These are phyloP conservation scores for Diarsia rubi DNA, from an alignment of 2,888 invertebrate species.

Conservation along the genomic window DNA sequence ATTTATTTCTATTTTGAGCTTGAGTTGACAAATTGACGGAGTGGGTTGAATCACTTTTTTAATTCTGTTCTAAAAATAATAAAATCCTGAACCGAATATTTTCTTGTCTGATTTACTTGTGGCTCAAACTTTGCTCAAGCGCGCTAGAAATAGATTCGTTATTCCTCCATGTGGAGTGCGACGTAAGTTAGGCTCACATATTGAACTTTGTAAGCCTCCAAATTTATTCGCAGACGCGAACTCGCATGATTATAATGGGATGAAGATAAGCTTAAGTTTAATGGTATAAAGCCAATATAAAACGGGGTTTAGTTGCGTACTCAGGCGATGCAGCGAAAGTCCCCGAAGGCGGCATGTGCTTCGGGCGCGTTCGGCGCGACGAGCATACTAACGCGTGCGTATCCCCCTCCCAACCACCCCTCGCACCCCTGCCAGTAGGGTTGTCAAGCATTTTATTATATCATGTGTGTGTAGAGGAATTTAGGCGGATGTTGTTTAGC, in stretches of 20 bases:
- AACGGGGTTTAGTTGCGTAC: slow-evolving; percentile 65
- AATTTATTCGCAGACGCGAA: slow-evolving; percentile 67
- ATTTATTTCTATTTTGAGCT: background rate
- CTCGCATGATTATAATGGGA: slow-evolving; percentile 67
- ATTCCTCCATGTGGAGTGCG: slow-evolving; percentile 55
- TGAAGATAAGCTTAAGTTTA: slow-evolving; percentile 66
- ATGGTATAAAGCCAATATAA: slow-evolving; percentile 69
- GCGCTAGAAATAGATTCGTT: slow-evolving; percentile 49
- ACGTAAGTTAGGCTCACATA: slow-evolving; percentile 62
- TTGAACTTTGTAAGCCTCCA: slow-evolving; percentile 67
- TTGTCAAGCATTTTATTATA: slow-evolving; percentile 45
- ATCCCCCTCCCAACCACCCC: background rate
- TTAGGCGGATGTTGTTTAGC: slow-evolving; percentile 38
- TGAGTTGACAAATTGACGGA: background rate
- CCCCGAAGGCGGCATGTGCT: slow-evolving; percentile 67
- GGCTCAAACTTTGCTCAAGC: slow-evolving; percentile 16
- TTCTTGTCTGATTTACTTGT: background rate
- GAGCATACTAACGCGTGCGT: slow-evolving; percentile 69
- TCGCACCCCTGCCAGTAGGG: slow-evolving; percentile 35
- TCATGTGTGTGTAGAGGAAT: slow-evolving; percentile 30
- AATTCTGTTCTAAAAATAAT: background rate
- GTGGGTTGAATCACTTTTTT: background rate
- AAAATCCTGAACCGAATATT: background rate
- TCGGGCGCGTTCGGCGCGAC: slow-evolving; percentile 60
- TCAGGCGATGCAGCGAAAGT: slow-evolving; percentile 68